These are phyloP conservation scores for Brachyptera risi DNA, from an alignment of 2,888 invertebrate species.

Conservation along the genomic window DNA sequence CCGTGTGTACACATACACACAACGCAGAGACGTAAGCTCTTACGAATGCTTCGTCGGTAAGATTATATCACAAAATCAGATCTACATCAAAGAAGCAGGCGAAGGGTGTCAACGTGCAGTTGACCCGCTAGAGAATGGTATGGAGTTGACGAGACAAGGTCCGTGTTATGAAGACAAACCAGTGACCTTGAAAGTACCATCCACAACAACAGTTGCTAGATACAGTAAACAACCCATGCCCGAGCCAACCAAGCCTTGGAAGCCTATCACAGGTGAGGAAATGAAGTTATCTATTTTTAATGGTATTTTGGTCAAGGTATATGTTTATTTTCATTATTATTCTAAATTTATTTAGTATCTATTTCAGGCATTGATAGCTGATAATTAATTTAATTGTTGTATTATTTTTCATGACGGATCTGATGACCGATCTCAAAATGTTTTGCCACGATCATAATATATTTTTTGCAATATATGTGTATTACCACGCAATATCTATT, in stretches of 20 bases:
- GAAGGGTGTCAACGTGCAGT: constrained; percentile 59
- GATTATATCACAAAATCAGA: constrained; percentile 54
- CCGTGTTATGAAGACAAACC: constrained; percentile 33
- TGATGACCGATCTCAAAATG: too few relatives aligned
- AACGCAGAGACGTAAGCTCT: constrained; percentile 55
- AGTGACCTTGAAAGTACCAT: not conserved
- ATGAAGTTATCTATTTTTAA: too few relatives aligned
- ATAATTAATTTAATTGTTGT: too few relatives aligned
- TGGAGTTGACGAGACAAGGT: constrained; percentile 56
- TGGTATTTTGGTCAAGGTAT: too few relatives aligned
- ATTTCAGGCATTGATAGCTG: too few relatives aligned
- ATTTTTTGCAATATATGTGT: too few relatives aligned
- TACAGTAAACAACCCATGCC: constrained; percentile 13
- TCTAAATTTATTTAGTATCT: too few relatives aligned
- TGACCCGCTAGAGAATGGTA: constrained; percentile 55
- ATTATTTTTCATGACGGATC: too few relatives aligned
- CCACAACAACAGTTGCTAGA: not conserved
- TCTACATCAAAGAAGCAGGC: constrained; percentile 63
- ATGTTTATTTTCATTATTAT: too few relatives aligned
- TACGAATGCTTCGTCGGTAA: constrained; percentile 64
- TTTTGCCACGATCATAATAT: too few relatives aligned
- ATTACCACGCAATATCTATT: too few relatives aligned
- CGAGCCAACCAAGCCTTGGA: constrained; percentile 32
- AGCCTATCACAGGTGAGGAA: constrained; percentile 31
- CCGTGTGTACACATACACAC: constrained; percentile 60